phyloP scores from a whole-genome alignment of 2,888 invertebrate genomes.

The Rotaria macrura region DNA sequence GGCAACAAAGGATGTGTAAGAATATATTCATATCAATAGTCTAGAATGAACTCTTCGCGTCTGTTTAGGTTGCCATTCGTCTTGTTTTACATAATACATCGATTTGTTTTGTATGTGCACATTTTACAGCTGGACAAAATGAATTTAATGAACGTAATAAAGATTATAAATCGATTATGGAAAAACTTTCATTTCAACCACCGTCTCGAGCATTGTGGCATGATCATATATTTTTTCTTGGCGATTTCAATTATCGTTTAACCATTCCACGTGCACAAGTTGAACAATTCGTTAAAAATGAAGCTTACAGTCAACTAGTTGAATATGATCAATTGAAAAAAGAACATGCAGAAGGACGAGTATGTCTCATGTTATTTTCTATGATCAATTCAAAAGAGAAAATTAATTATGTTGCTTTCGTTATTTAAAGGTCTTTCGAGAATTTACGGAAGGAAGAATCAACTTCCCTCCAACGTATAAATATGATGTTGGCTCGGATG shows the following conservation, averaged over 20 bases:
- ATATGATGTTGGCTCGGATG: conserved; percentile 93
- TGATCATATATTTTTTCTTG: conserved; percentile 98
- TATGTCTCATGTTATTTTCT: conserved; percentile 34
- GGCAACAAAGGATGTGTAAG: conserved; percentile 84
- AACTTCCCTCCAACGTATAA: conserved; percentile 92
- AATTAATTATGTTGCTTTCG: background rate
- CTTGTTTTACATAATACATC: conserved; percentile 83
- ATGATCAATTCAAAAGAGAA: background rate
- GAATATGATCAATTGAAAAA: conserved; percentile 74
- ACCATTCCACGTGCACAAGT: conserved; percentile 88
- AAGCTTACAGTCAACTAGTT: conserved; percentile 65
- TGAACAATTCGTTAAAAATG: conserved; percentile 66
- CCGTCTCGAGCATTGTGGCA: conserved; percentile 53
- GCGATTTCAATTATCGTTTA: conserved; percentile 95
- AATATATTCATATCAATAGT: background rate
- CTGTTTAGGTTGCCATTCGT: conserved; percentile 60
- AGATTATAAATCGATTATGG: conserved; percentile 85
- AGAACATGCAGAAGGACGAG: conserved; percentile 48
- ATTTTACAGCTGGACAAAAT: conserved; percentile 95
- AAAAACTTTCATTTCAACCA: conserved; percentile 55
- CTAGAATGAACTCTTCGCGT: too few species aligned
- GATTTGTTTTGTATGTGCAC: conserved; percentile 91
- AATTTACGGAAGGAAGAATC: conserved; percentile 80
- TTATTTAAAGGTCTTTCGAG: conserved; percentile 65
- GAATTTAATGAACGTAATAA: conserved; percentile 87